Evolutionary conservation across 2,888 invertebrate species (phyloP), one percentile per base, ranked within the genome.

Genomic region (Corbicula japonica): DNA sequence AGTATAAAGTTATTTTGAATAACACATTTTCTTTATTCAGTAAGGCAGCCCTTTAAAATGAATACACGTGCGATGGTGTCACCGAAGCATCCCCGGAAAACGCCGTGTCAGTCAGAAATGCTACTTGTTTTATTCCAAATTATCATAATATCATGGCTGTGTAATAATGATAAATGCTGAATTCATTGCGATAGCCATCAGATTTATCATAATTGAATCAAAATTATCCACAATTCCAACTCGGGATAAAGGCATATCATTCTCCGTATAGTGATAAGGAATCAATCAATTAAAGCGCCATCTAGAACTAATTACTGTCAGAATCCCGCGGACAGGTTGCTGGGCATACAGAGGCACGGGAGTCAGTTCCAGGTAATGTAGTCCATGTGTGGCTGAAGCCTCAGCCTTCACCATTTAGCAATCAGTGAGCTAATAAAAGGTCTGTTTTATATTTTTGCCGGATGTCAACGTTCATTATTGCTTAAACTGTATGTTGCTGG

Each of bases 201-300:
- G 38, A 74, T 73, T 74, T 69, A 78, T 78, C 78, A 78, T 78
- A 78, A 78, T 78, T 63, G 69, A 74, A 78, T 73, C 62, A 78
- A 78, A 74, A 78, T 73, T 69, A 69, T 60, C 56, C 68, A 26
- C 46, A 56, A 32, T 71, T 41, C 56, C 44, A 61, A 74, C 61
- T 58, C 50, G 50, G 56, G 32, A 34, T 73, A 63, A 69, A 73
- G 69, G 56, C 68, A 69, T 62, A 60, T 69, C 69, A 73, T 50
- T 58, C 76, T 18, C 38, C 30, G 18, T 21, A 52, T 32, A 21
- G 38, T 38, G 78, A 78, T 78, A 78, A 56, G 52, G 60, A 60
- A 63, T 70, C 74, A 65, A 74, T 70, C 74, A 74, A 76, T 80
- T 80, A 80, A 74, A 70, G 46, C 38, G 44, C 62, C 70, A 76